phyloP scores from a whole-genome alignment of 2,797 vertebrate species.

The Pipistrellus pipistrellus region DNA sequence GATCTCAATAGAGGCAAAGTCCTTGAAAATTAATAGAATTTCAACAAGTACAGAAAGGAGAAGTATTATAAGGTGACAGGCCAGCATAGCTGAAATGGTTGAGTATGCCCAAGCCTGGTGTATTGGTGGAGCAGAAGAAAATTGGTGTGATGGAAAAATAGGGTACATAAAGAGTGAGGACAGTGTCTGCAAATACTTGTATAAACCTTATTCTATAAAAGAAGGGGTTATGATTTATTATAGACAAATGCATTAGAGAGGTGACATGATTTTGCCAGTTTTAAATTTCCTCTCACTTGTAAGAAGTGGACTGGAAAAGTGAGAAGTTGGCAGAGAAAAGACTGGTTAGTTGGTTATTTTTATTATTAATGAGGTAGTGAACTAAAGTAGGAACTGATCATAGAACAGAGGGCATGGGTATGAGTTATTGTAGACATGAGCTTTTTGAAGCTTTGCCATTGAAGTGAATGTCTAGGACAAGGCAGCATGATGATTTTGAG shows the following conservation, averaged over 20 bases:
- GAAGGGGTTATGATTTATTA: neutral
- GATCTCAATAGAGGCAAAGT: neutral
- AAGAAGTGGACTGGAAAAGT: neutral
- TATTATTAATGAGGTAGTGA: neutral
- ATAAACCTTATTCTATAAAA: neutral
- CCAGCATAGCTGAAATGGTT: neutral
- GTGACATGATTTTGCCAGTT: neutral
- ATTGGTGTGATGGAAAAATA: neutral
- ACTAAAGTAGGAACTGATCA: neutral
- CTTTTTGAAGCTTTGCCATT: neutral
- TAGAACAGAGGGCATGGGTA: neutral
- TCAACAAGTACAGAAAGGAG: neutral
- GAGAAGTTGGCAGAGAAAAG: neutral
- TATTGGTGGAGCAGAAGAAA: neutral
- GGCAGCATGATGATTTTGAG: neutral
- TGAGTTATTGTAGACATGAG: neutral
- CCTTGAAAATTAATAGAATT: conserved; percentile 24
- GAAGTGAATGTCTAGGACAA: neutral
- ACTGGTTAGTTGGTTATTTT: neutral
- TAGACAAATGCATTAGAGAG: neutral
- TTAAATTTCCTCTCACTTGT: neutral
- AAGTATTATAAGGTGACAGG: neutral
- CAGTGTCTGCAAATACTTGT: neutral
- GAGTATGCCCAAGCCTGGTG: neutral
- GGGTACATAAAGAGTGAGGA: neutral